Evolutionary conservation across 2,888 invertebrate species (phyloP), one percentile per base, ranked within the genome.

Genomic region (Unio delphinus): DNA sequence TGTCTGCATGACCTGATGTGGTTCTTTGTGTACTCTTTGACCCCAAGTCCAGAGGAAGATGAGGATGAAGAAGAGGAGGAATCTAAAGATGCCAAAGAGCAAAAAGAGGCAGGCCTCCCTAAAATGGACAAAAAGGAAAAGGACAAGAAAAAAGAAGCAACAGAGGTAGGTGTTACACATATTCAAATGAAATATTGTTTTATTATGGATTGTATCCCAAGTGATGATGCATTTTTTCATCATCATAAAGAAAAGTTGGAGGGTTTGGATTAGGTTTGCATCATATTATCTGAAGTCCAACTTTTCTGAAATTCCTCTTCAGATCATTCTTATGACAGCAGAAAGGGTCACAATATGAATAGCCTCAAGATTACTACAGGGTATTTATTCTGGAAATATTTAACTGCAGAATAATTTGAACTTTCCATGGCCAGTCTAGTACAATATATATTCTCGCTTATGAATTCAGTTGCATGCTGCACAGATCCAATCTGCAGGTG

Each of bases 1-100:
- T 95, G 96, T 87, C 92, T 99, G 28, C 98, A 98, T 84, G 98
- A 99, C 90, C 92, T 98, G 17, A 93, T 99, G 89, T 98, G 98
- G 98, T 97, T 96, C 95, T 97, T 98, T 89, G 95, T 97, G 30
- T 94, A 94, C 20, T 95, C 97, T 0, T 91, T 98, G 58, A 94
- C 94, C 4, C 93, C 93, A 1, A 62, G 82, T 63, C 75, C 81
- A 45, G 92, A 93, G 59, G 90, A 90, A n/a, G 92, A 92, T 59
- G 91, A 91, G 69, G 93, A 93, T 72, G 92, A 83, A 63, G 92
- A 84, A 26, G 83, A 85, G 58, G 85, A 84, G 55, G 81, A 84
- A 34, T 79, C 80, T 63, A 74, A 81, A 55, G 78, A 73, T 55
- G 69, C 72, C 59, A 72, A 80, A 67, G 75, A 80, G 64, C 77